These are phyloP conservation scores for Mionectes olivaceus DNA, from an alignment of 2,797 vertebrate genomes.

Conservation along the genomic window DNA sequence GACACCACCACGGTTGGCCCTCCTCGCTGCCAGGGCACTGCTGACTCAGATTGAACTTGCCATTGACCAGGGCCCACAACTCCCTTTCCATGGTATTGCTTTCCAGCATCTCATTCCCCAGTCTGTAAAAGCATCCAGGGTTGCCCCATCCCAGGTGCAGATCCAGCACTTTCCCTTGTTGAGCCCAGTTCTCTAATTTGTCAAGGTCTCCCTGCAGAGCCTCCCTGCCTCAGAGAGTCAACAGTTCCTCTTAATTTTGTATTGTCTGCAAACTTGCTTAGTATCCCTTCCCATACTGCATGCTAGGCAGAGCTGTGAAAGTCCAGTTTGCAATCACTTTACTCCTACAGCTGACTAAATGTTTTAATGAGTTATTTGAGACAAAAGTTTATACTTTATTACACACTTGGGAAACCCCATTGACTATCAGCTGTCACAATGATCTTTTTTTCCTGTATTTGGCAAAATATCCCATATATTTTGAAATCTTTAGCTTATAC, in stretches of 20 bases:
- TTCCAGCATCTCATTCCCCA: not conserved
- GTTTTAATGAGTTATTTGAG: not conserved
- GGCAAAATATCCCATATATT: not conserved
- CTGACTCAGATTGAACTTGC: not conserved
- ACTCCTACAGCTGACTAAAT: not conserved
- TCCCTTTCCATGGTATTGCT: not conserved
- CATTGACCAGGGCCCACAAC: accelerated
- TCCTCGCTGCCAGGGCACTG: not conserved
- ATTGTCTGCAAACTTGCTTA: not conserved
- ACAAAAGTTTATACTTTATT: not conserved
- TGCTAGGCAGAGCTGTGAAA: not conserved
- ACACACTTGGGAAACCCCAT: not conserved
- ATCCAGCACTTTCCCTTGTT: not conserved
- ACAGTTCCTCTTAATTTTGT: not conserved
- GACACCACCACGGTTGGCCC: not conserved
- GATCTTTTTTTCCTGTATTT: not conserved
- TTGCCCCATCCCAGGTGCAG: not conserved
- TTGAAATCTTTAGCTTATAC: not conserved
- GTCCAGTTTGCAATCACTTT: not conserved
- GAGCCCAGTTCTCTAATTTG: not conserved
- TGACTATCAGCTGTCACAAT: not conserved
- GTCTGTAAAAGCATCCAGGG: not conserved
- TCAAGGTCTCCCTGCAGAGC: not conserved
- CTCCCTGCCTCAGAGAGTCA: not conserved
- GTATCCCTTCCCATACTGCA: not conserved